Evolutionary conservation across 92 coral and sea anemone species (phyloP), one percentile per base, ranked within the genome.

Genomic region (Montipora capitata): DNA sequence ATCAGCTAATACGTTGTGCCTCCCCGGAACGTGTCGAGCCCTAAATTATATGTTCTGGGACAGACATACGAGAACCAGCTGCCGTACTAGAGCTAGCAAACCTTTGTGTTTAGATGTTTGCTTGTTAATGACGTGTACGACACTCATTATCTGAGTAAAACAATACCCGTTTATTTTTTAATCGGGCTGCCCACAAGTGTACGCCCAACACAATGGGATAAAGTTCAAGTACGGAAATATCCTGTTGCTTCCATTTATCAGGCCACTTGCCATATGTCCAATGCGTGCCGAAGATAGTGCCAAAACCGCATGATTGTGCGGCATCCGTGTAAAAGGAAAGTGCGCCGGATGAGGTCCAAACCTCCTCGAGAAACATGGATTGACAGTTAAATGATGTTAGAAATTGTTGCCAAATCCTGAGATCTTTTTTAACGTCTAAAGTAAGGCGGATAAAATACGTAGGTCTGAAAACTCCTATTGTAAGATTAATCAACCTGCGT

Each of bases 241-340:
- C 59, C 7, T 69, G 42, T 0, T 62, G 6, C 15, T 48, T 18
- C 85, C 94, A 91, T 2, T 72, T 13, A 3, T 63, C 80, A 9
- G 89, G 89, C 94, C 94, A 91, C 68, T 20, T 59, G 79, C 94
- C 91, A 63, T 38, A 91, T 11, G 84, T 13, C 91, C 94, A 91
- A 17, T 62, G 11, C 42, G 58, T 63, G 40, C 80, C 83, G 86
- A 91, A 86, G 15, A 91, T 49, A 38, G 64, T 73, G 4, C 92
- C 92, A 57, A 74, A 91, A n/a, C 92, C 92, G 8, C 68, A 39
- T 5, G 81, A 20, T 15, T 73, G 61, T 1, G 93, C 79, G 7
- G 89, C 90, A 54, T 89, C 90, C 0, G 93, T 89, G 40, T 84
- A 84, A 57, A 89, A 68, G 4, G 43, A 2, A 9, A 78, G 51